phyloP scores from a whole-genome alignment of 53 echinoderm and acorn worm species.

The Crossaster papposus region DNA sequence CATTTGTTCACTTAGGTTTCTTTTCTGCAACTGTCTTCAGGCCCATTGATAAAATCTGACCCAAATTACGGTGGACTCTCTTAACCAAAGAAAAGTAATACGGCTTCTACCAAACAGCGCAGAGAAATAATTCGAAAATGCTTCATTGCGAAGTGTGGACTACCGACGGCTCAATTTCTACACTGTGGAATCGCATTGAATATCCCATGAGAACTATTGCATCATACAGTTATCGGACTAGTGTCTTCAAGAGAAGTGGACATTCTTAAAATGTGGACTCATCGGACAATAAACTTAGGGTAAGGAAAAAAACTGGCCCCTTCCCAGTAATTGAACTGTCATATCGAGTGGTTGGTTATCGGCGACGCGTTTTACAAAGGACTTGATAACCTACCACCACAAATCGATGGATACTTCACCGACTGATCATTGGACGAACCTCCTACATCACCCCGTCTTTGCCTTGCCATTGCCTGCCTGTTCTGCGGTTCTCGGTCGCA shows the following conservation, averaged over 20 bases:
- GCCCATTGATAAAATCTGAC: too few species aligned
- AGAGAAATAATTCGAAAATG: not conserved
- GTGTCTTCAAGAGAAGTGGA: not conserved
- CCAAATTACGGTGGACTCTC: too few species aligned
- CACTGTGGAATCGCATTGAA: not conserved
- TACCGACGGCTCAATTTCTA: not conserved
- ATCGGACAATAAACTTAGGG: not conserved
- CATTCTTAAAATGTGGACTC: not conserved
- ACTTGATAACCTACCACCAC: too few species aligned
- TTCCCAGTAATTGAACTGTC: not conserved
- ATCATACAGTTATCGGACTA: not conserved
- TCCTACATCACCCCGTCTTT: slow-evolving; percentile 5
- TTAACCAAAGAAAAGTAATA: too few species aligned
- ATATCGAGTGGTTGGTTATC: not conserved
- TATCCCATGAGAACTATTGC: not conserved
- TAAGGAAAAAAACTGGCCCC: not conserved
- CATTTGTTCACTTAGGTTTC: too few species aligned
- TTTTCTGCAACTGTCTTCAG: too few species aligned
- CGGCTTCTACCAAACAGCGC: not conserved
- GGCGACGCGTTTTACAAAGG: not conserved
- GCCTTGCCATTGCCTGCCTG: slow-evolving; percentile 58
- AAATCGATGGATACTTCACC: not conserved
- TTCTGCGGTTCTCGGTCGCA: slow-evolving; percentile 9
- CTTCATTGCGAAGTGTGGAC: not conserved
- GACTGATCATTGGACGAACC: not conserved